Evolutionary conservation across 2,888 invertebrate genomes (phyloP).

Genomic region (Cistogaster globosa): DNA sequence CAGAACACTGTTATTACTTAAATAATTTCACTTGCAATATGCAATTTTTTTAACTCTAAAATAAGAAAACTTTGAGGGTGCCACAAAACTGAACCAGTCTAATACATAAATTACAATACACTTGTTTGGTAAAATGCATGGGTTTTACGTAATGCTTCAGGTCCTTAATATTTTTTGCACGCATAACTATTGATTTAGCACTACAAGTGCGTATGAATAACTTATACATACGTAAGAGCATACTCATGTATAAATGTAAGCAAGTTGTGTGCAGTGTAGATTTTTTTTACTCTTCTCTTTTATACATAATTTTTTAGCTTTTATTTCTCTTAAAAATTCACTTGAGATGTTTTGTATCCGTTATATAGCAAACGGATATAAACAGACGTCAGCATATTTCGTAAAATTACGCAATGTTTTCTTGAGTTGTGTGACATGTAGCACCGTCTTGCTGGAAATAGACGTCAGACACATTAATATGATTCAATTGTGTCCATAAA

Average conservation of each 20-base stretch:
- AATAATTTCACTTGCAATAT: too few species aligned
- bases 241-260: too few species aligned
- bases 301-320: not conserved
- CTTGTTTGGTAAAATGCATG: not conserved
- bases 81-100: too few species aligned
- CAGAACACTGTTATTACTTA: too few species aligned
- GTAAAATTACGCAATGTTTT: too few species aligned
- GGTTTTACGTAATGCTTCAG: not conserved
- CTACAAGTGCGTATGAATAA: constrained; percentile 40
- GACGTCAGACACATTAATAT: too few species aligned
- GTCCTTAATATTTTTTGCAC: constrained; percentile 25
- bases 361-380: constrained; percentile 42
- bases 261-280: not conserved
- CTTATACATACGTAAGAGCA: not conserved
- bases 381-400: constrained; percentile 22
- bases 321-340: constrained; percentile 10
- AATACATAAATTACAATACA: too few species aligned
- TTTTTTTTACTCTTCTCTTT: not conserved
- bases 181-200: not conserved
- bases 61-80: not conserved
- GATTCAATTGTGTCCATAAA: too few species aligned
- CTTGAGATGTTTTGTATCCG: constrained; percentile 55
- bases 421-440: too few species aligned
- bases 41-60: not conserved
- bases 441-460: too few species aligned